phyloP scores from a whole-genome alignment of 2,113 vertebrate species.

The Vulpes lagopus region DNA sequence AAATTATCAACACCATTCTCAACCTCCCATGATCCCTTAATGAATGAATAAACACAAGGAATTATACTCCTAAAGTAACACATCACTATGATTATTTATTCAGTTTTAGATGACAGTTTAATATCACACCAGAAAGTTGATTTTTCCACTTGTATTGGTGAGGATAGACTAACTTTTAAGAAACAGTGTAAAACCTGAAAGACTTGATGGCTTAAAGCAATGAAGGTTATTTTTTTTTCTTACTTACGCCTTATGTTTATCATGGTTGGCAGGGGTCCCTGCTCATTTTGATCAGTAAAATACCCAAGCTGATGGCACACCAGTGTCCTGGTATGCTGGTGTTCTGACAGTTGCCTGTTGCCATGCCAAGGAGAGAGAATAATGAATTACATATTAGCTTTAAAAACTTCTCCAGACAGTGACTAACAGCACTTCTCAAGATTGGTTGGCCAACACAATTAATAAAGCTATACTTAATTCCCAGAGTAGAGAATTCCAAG shows the following conservation, averaged over 20 bases:
- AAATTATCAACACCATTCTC: not conserved
- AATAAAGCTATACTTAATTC: not conserved
- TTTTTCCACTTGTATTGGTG: not conserved
- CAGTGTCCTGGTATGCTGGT: not conserved
- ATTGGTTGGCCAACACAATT: not conserved
- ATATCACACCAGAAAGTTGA: not conserved
- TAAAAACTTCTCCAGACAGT: not conserved
- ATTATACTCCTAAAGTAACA: not conserved
- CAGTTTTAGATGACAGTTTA: not conserved
- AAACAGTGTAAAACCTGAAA: not conserved
- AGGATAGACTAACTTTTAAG: not conserved
- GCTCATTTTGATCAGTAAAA: not conserved
- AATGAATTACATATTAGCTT: not conserved
- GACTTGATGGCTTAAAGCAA: not conserved
- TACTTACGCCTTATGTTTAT: not conserved
- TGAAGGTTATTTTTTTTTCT: not conserved
- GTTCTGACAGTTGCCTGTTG: not conserved
- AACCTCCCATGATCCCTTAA: not conserved
- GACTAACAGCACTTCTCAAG: not conserved
- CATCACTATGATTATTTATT: not conserved
- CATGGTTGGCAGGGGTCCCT: not conserved
- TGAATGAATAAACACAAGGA: not conserved
- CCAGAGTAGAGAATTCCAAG: not conserved
- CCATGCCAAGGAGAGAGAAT: not conserved
- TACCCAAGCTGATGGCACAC: rapidly evolving